Evolutionary conservation across 2,888 invertebrate genomes (phyloP).

Genomic region (Hirtodrosophila cameraria): DNA sequence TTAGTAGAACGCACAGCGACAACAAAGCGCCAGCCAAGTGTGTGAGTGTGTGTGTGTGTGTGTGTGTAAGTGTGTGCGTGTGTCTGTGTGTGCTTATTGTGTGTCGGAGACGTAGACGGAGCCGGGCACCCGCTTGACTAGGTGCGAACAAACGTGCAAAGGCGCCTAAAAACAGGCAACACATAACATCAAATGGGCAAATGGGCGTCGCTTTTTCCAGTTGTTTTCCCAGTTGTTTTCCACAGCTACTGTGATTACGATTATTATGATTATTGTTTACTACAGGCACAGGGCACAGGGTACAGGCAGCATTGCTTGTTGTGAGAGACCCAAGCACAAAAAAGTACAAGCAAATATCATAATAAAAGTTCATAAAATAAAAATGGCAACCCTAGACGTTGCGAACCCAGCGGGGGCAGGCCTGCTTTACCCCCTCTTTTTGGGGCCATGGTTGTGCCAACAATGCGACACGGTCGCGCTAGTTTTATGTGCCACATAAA

Average conservation of each 20-base stretch:
- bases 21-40: conserved; percentile 40
- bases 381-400: conserved; percentile 47
- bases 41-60: conserved; percentile 1
- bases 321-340: conserved; percentile 8
- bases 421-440: conserved; percentile 2
- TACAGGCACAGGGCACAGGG: conserved; percentile 26
- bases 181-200: conserved; percentile 36
- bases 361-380: conserved; percentile 74
- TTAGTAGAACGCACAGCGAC: conserved; percentile 65
- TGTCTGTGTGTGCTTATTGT: conserved; percentile 36
- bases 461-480: conserved; percentile 70
- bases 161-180: conserved; percentile 56
- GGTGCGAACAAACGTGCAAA: conserved; percentile 71
- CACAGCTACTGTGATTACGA: conserved; percentile 68
- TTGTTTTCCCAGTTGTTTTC: conserved; percentile 6
- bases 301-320: conserved; percentile 1
- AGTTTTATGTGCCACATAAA: conserved; percentile 75
- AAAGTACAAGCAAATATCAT: conserved; percentile 59
- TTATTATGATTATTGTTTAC: conserved; percentile 78
- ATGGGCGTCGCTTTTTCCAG: conserved; percentile 5
- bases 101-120: conserved; percentile 4
- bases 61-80: conserved; percentile 16
- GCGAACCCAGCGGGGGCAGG: background rate
- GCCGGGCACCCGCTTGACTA: conserved; percentile 50
- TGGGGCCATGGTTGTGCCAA: conserved; percentile 38